phyloP scores from a whole-genome alignment of 2,888 invertebrate species.

The Diachrysia chrysitis region DNA sequence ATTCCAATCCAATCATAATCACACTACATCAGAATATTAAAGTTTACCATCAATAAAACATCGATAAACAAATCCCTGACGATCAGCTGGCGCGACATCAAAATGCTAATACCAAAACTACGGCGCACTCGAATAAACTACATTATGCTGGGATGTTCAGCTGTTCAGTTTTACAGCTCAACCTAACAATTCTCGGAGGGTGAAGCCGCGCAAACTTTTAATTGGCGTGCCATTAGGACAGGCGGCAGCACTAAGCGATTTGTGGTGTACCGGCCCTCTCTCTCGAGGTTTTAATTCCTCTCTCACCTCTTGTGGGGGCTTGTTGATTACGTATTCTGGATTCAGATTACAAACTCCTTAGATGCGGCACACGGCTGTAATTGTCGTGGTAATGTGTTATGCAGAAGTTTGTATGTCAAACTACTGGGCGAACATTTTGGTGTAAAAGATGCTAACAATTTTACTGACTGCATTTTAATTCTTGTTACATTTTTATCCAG shows the following conservation, averaged over 20 bases:
- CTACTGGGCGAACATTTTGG: neutral
- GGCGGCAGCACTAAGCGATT: conserved; percentile 88
- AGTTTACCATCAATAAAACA: conserved; percentile 48
- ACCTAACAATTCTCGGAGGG: conserved; percentile 81
- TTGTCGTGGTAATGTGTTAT: conserved; percentile 14
- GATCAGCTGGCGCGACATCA: conserved; percentile 75
- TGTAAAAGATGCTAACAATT: neutral
- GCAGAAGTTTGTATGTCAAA: conserved; percentile 11
- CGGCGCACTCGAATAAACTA: conserved; percentile 80
- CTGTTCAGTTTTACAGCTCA: conserved; percentile 86
- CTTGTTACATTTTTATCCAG: too few relatives aligned
- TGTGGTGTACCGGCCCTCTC: conserved; percentile 88
- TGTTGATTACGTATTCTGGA: conserved; percentile 72
- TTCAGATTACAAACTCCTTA: conserved; percentile 57
- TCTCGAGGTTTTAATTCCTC: conserved; percentile 83
- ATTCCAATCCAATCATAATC: conserved; percentile 11
- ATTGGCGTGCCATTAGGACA: conserved; percentile 89
- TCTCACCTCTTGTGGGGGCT: conserved; percentile 78
- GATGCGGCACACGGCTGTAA: conserved; percentile 30
- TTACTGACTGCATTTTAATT: neutral
- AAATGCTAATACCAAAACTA: conserved; percentile 83
- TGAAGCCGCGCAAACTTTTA: conserved; percentile 86
- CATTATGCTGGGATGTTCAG: conserved; percentile 81
- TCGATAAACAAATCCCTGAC: conserved; percentile 60
- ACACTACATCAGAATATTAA: conserved; percentile 14